phyloP scores from a whole-genome alignment of 2,888 invertebrate species.

The Melipona bicolor region DNA sequence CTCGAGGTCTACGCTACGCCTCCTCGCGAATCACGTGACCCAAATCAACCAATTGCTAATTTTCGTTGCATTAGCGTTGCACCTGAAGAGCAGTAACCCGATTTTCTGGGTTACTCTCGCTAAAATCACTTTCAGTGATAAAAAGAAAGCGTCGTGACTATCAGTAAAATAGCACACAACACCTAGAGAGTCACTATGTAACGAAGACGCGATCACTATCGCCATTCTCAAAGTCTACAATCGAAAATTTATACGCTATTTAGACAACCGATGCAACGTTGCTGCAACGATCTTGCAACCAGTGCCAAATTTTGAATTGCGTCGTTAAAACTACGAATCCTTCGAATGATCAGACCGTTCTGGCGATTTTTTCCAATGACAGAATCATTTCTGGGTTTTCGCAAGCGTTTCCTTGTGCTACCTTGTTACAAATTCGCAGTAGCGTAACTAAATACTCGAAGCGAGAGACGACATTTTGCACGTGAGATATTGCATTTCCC shows the following conservation, averaged over 20 bases:
- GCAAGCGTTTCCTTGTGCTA: background rate
- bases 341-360: background rate
- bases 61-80: too few relatives aligned
- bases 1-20: too few relatives aligned
- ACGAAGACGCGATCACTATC: too few relatives aligned
- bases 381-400: background rate
- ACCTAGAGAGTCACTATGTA: too few relatives aligned
- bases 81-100: too few relatives aligned
- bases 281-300: background rate
- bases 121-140: too few relatives aligned
- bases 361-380: background rate
- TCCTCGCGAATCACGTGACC: too few relatives aligned
- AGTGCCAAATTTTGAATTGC: background rate
- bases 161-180: too few relatives aligned
- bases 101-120: too few relatives aligned
- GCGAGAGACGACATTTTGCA: background rate
- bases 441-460: background rate
- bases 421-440: background rate
- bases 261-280: background rate
- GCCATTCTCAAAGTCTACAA: background rate
- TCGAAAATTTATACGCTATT: background rate
- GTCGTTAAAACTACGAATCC: background rate
- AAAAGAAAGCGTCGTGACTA: too few relatives aligned
- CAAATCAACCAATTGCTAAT: too few relatives aligned
- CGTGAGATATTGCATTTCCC: background rate